Evolutionary conservation across 2,888 invertebrate species (phyloP), one percentile per base, ranked within the genome.

Genomic region (Reticulitermes lucifugus): DNA sequence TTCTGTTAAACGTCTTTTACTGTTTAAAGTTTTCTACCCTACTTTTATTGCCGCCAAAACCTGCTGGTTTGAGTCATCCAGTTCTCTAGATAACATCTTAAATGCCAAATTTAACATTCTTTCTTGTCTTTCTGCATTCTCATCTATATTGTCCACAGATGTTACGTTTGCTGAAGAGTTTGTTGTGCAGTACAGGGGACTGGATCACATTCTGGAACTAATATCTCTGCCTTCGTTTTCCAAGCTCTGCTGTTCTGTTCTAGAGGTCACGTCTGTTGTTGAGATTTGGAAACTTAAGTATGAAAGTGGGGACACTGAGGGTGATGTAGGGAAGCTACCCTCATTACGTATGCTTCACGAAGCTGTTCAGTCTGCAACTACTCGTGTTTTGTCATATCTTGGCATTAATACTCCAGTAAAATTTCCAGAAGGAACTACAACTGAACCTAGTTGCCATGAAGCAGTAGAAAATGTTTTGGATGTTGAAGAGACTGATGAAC

Each of bases 21-120:
- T 94, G 0, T 93, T 93, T 87, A 91, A 92, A 83, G 93, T 94
- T 0, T 93, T 94, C 83, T 93, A 93, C 88, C 94, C 94, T 0
- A 93, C 93, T 0, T 94, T 94, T 87, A 90, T 93, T 21, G 92
- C 92, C 12, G 92, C 93, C 0, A 93, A 93, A 87, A 91, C 91
- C 80, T 89, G 91, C 85, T 93, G 92, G 87, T 91, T 91, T 29
- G 91, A 91, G 75, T 89, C 91, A 5, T 25, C 43, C 12, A 70
- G 21, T 41, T 81, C 43, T 35, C 70, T 10, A 46, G 70, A 81
- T 43, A 25, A 89, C 91, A 85, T 91, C 91, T 29, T 92, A 93
- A n/a, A 89, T 0, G 91, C 93, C 0, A 93, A 93, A 86, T 94
- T 94, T 88, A 89, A 94, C 0, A 92, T 94, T 1, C 92, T 93